These are phyloP conservation scores for Eurytoma adleriae DNA, from an alignment of 2,888 invertebrate species.

Conservation along the genomic window DNA sequence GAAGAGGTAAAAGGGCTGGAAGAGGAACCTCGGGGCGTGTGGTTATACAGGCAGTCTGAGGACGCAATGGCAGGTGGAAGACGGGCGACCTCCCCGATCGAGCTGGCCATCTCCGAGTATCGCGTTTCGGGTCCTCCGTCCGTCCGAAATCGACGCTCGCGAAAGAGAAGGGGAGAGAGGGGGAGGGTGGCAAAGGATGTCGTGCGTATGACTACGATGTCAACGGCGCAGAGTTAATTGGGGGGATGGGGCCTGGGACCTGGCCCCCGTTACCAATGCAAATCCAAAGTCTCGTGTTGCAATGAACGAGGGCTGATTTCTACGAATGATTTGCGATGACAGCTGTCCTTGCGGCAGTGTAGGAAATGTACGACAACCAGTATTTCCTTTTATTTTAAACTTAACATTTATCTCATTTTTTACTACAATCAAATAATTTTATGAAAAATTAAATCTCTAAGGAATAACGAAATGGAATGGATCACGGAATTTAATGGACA, in stretches of 20 bases:
- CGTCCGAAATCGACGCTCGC: slow-evolving; percentile 39
- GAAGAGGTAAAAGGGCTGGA: background rate
- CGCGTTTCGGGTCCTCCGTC: slow-evolving; percentile 65
- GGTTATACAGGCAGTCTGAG: slow-evolving; percentile 23
- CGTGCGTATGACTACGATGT: slow-evolving; percentile 23
- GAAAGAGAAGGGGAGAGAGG: background rate
- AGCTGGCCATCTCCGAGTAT: slow-evolving; percentile 65
- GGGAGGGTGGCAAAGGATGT: background rate
- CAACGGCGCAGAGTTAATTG: slow-evolving; percentile 53
- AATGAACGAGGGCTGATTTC: slow-evolving; percentile 35
- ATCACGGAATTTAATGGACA: background rate
- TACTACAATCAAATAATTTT: background rate
- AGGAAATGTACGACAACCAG: background rate
- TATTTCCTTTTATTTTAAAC: slow-evolving; percentile 29
- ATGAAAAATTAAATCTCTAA: background rate
- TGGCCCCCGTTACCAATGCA: slow-evolving; percentile 45
- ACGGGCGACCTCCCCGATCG: slow-evolving; percentile 69
- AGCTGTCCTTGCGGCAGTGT: slow-evolving; percentile 12
- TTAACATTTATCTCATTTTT: slow-evolving; percentile 26
- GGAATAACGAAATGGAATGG: background rate
- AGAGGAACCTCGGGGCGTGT: slow-evolving; percentile 29
- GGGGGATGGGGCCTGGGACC: slow-evolving; percentile 29
- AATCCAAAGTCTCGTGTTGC: slow-evolving; percentile 56
- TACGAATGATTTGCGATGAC: slow-evolving; percentile 53
- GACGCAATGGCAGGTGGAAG: slow-evolving; percentile 71